These are phyloP conservation scores for Poecile atricapillus DNA, from an alignment of 2,113 vertebrate genomes.

Conservation along the genomic window DNA sequence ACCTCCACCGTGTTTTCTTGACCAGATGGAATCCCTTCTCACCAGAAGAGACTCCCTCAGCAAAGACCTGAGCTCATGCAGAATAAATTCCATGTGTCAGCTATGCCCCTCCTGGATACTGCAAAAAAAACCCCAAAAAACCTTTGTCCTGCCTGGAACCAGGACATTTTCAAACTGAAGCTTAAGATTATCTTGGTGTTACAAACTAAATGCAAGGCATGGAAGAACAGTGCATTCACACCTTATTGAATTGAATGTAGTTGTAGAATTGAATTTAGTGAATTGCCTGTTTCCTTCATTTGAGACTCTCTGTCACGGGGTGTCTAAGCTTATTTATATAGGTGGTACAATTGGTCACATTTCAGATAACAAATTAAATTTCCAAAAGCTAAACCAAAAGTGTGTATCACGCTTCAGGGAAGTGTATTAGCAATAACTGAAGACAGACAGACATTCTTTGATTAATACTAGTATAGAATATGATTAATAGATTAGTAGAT, in stretches of 20 bases:
- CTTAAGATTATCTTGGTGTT: background rate
- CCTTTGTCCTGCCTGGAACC: background rate
- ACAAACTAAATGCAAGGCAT: background rate
- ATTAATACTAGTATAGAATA: background rate
- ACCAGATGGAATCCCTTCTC: background rate
- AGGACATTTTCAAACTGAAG: background rate
- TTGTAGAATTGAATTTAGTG: background rate
- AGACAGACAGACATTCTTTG: background rate
- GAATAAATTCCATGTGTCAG: background rate
- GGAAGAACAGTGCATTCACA: background rate
- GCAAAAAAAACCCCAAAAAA: background rate
- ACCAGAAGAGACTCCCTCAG: background rate
- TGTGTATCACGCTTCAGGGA: background rate
- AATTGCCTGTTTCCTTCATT: background rate
- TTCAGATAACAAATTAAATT: background rate
- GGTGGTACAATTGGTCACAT: background rate
- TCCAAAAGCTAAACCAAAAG: background rate
- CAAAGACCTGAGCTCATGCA: background rate
- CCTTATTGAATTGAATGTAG: too few species aligned
- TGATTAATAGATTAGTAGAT: background rate
- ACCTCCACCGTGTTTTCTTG: fast-evolving
- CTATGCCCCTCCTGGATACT: background rate
- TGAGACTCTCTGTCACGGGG: background rate
- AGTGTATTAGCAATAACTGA: background rate
- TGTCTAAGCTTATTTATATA: background rate